These are phyloP conservation scores for Arbacia lixula DNA, from an alignment of 53 echinoderm and acorn worm genomes.

Conservation along the genomic window DNA sequence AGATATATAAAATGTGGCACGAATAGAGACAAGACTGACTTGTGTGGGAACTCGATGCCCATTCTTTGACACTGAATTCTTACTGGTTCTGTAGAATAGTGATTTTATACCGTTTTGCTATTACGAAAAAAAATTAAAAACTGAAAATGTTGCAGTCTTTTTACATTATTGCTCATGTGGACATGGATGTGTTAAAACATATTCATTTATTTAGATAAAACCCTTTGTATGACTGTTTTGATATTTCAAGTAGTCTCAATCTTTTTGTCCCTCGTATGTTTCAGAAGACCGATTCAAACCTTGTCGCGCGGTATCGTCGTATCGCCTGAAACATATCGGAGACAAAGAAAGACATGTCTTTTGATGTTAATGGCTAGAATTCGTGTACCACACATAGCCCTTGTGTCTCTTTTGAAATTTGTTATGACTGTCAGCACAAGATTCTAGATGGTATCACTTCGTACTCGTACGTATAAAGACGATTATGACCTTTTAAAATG, in stretches of 20 bases:
- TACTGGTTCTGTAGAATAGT: slow-evolving; percentile 62
- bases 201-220: slow-evolving; percentile 48
- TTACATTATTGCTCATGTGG: slow-evolving; percentile 56
- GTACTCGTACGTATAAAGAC: neutral
- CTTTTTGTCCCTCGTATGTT: neutral
- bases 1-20: slow-evolving; percentile 12
- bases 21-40: neutral
- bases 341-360: no score
- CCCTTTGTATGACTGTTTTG: slow-evolving; percentile 36
- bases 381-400: neutral
- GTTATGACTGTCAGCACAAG: slow-evolving; percentile 22
- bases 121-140: slow-evolving; percentile 28
- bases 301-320: no score
- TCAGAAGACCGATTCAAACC: neutral
- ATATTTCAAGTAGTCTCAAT: slow-evolving; percentile 24
- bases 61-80: slow-evolving; percentile 51
- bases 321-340: no score
- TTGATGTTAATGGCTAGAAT: no score
- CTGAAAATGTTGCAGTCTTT: slow-evolving; percentile 50
- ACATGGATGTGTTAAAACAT: slow-evolving; percentile 38
- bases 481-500: no score
- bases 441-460: neutral
- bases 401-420: slow-evolving; percentile 15
- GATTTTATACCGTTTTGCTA: slow-evolving; percentile 60
- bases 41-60: neutral